Conservation (phyloP, 2,797 vertebrate genomes). For the Molossus alvarezi region DNA sequence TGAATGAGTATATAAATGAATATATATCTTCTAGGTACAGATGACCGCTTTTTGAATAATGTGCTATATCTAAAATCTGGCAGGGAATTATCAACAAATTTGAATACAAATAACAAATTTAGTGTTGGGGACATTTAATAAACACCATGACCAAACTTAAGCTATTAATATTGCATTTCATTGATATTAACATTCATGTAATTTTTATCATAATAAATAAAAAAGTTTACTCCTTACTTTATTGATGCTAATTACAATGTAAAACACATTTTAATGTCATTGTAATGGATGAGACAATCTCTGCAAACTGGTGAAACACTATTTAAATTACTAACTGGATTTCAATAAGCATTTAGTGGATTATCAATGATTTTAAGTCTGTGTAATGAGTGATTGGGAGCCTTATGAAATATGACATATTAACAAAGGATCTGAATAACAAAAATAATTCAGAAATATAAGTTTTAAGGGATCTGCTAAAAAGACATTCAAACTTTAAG, state of each 20-base stretch:
- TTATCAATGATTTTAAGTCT: slow-evolving; percentile 68
- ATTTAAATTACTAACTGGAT: slow-evolving; percentile 69
- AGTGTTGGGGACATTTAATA: slow-evolving; percentile 9
- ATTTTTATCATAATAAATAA: slow-evolving; percentile 66
- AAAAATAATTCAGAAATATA: slow-evolving; percentile 31
- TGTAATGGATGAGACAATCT: slow-evolving; percentile 62
- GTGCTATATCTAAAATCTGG: slow-evolving; percentile 26
- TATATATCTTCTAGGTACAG: slow-evolving; percentile 1
- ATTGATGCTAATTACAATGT: slow-evolving; percentile 67
- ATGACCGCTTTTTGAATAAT: slow-evolving; percentile 54
- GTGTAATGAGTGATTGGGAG: slow-evolving; percentile 38
- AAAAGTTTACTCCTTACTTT: slow-evolving; percentile 50
- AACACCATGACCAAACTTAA: neutral
- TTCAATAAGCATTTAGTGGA: slow-evolving; percentile 62
- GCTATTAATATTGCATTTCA: slow-evolving; percentile 66
- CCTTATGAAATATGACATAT: neutral
- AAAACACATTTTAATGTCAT: slow-evolving; percentile 68
- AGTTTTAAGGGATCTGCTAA: neutral
- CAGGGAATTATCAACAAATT: slow-evolving; percentile 31
- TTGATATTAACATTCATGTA: slow-evolving; percentile 59
- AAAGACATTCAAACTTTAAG: slow-evolving; percentile 57
- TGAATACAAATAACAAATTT: slow-evolving; percentile 22
- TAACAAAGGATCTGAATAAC: slow-evolving; percentile 44
- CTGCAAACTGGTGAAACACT: slow-evolving; percentile 38
- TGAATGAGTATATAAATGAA: neutral